These are phyloP conservation scores for Monarcha castaneiventris DNA, from an alignment of 2,113 vertebrate species.

Conservation along the genomic window DNA sequence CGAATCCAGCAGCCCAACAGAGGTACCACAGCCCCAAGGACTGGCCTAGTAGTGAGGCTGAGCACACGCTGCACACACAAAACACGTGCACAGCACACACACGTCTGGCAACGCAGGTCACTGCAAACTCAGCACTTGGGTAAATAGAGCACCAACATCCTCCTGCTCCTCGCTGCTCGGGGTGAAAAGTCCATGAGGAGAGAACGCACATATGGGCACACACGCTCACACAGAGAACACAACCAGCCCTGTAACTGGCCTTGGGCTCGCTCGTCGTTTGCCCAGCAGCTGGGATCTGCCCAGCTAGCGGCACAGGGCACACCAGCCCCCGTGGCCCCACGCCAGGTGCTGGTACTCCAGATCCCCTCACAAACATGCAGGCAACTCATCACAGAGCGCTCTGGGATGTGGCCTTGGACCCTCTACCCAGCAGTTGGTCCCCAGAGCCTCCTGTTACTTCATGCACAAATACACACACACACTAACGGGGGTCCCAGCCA, in stretches of 20 bases:
- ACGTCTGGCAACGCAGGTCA: neutral
- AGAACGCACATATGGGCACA: fast-evolving
- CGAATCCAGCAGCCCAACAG: neutral
- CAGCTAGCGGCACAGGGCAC: neutral
- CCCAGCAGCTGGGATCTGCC: neutral
- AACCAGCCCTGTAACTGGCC: fast-evolving
- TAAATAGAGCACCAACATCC: neutral
- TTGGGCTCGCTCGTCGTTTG: fast-evolving
- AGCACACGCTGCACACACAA: fast-evolving
- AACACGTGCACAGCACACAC: neutral
- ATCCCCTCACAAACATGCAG: fast-evolving
- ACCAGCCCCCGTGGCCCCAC: fast-evolving
- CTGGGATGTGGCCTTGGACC: neutral
- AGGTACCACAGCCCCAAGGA: fast-evolving
- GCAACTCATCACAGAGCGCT: neutral
- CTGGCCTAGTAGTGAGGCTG: fast-evolving
- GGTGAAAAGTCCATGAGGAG: neutral
- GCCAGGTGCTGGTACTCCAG: neutral
- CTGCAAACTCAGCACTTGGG: neutral
- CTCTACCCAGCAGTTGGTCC: neutral
- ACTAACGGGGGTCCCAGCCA: neutral
- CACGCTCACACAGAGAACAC: fast-evolving
- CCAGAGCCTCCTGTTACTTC: neutral
- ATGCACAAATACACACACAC: neutral
- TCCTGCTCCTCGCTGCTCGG: neutral